phyloP scores from a whole-genome alignment of 2,113 vertebrate genomes.

The Psilopsiagon aymara region DNA sequence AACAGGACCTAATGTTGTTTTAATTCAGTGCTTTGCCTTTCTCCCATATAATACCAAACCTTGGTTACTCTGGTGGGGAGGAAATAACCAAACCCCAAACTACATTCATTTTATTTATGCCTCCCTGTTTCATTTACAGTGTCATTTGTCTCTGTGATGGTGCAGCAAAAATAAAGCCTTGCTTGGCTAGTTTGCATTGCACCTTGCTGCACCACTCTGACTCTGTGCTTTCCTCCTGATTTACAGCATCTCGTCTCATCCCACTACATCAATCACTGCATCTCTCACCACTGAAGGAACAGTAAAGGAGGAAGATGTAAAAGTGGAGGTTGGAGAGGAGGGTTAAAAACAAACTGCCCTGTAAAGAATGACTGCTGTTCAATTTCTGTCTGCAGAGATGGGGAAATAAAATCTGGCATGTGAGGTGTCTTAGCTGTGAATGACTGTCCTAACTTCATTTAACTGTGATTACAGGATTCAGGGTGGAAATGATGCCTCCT shows the following conservation, averaged over 20 bases:
- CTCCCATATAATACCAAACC: not conserved
- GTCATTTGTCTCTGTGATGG: conserved; percentile 6
- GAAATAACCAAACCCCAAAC: not conserved
- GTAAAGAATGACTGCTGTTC: not conserved
- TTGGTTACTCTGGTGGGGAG: not conserved
- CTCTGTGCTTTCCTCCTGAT: not conserved
- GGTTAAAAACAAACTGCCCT: not conserved
- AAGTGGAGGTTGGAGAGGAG: not conserved
- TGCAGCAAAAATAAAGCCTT: conserved; percentile 16
- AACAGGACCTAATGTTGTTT: not conserved
- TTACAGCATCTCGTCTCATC: not conserved
- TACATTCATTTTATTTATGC: not conserved
- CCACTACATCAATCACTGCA: not conserved
- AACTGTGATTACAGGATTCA: conserved; percentile 18
- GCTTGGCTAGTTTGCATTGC: not conserved
- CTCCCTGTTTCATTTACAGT: not conserved
- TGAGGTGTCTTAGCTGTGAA: not conserved
- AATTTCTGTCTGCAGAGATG: not conserved
- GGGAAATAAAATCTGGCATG: not conserved
- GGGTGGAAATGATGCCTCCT: not conserved
- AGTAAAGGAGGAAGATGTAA: not conserved
- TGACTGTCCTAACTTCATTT: conserved; percentile 23
- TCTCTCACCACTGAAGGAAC: not conserved
- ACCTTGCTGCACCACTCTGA: not conserved
- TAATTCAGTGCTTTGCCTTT: not conserved